Percentiles rank a stretch among this genome's conserved stretches.
Conservation (phyloP, 2,797 vertebrate species). For the Pteronotus mesoamericanus region DNA sequence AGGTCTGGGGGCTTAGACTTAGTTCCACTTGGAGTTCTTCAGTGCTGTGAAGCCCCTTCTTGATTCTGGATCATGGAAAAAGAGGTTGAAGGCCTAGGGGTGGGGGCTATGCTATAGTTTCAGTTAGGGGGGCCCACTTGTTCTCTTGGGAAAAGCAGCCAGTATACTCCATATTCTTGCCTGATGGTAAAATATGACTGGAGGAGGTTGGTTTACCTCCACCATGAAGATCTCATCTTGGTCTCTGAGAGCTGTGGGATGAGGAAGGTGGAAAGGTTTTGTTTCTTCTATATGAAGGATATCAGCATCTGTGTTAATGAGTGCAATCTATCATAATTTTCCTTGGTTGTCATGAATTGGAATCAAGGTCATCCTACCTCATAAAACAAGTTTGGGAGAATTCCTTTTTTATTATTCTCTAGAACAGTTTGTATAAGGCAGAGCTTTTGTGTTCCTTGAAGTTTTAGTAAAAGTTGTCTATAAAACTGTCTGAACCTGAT, state of each 20-base stretch:
- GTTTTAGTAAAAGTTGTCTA: constrained; percentile 51
- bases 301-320: constrained; percentile 1
- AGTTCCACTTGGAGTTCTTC: background rate
- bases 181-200: background rate
- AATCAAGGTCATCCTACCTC: constrained; percentile 41
- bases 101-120: background rate
- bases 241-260: background rate
- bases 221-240: background rate
- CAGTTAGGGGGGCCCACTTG: background rate
- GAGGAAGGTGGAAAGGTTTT: background rate
- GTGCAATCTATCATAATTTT: constrained; percentile 23
- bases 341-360: background rate
- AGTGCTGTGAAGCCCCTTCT: background rate
- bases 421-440: constrained; percentile 58
- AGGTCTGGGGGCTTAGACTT: background rate
- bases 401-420: constrained; percentile 58
- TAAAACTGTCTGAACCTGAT: constrained; percentile 32
- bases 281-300: background rate
- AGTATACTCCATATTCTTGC: background rate
- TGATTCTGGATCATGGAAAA: background rate
- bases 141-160: background rate
- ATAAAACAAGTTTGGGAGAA: constrained; percentile 29
- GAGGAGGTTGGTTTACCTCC: background rate
- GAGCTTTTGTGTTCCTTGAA: constrained; percentile 57
- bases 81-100: background rate